phyloP scores from a whole-genome alignment of 2,888 invertebrate species.

The Tholera decimalis region DNA sequence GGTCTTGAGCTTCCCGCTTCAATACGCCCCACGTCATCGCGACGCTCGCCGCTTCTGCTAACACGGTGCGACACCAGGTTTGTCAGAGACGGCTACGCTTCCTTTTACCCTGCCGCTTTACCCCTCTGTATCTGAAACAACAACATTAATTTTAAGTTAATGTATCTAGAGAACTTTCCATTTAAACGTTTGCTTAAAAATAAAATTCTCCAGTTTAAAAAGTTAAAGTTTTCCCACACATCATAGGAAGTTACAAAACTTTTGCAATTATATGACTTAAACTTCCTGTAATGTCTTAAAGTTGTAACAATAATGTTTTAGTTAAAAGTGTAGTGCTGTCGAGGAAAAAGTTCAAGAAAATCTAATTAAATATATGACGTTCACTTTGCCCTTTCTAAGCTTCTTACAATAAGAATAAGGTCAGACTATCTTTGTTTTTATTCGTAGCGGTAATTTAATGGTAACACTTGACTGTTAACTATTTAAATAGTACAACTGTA shows the following conservation, averaged over 20 bases:
- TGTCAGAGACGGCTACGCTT: too few relatives aligned
- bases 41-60: too few relatives aligned
- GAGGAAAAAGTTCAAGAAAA: neutral
- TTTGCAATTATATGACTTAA: slow-evolving; percentile 11
- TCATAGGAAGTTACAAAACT: slow-evolving; percentile 11
- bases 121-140: neutral
- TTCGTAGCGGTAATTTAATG: neutral
- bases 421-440: slow-evolving; percentile 8
- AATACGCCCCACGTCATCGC: too few relatives aligned
- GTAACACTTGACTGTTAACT: too few relatives aligned
- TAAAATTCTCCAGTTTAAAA: slow-evolving; percentile 22
- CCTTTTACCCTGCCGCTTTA: too few relatives aligned
- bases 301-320: neutral
- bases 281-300: slow-evolving; percentile 6
- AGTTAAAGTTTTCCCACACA: slow-evolving; percentile 6
- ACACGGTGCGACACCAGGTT: too few relatives aligned
- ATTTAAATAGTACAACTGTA: too few relatives aligned
- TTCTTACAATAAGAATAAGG: neutral
- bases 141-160: too few relatives aligned
- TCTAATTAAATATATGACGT: neutral
- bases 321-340: neutral
- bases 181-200: too few relatives aligned
- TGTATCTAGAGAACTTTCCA: too few relatives aligned
- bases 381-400: neutral
- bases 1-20: too few relatives aligned